Evolutionary conservation across 2,888 invertebrate species (phyloP).

Genomic region (Nemurella pictetii): DNA sequence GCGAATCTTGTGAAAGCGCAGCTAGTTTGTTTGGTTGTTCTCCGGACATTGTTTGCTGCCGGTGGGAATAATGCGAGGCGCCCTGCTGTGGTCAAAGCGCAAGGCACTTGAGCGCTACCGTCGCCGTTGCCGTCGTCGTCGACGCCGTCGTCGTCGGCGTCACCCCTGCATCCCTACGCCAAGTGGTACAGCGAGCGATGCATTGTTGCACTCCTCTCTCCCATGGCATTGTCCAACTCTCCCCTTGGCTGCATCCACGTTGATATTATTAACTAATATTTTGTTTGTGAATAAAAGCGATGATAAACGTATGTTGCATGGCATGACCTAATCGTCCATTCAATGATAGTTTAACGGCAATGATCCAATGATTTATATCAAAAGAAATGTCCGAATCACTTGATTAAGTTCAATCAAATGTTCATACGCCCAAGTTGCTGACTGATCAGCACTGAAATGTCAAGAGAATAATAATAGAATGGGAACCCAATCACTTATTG

Average conservation of each 20-base stretch:
- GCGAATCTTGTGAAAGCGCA: conserved; percentile 13
- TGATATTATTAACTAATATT: neutral
- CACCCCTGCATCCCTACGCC: neutral
- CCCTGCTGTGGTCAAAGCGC: conserved; percentile 21
- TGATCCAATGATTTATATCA: neutral
- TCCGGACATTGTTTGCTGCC: neutral
- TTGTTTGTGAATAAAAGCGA: neutral
- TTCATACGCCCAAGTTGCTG: neutral
- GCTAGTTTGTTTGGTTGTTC: conserved; percentile 10
- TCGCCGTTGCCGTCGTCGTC: neutral
- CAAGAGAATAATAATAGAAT: neutral
- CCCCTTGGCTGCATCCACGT: neutral
- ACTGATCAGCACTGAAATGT: neutral
- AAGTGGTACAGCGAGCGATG: neutral
- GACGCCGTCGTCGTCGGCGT: neutral
- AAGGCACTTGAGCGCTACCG: neutral
- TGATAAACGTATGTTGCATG: neutral
- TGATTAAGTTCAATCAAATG: neutral
- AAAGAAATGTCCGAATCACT: neutral
- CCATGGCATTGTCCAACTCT: neutral
- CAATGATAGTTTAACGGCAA: neutral
- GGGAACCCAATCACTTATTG: neutral
- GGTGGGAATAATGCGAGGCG: neutral
- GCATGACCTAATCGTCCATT: neutral
- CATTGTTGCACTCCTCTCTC: neutral